These are phyloP conservation scores for Brachypterus glaber DNA, from an alignment of 2,888 invertebrate species.

Conservation along the genomic window DNA sequence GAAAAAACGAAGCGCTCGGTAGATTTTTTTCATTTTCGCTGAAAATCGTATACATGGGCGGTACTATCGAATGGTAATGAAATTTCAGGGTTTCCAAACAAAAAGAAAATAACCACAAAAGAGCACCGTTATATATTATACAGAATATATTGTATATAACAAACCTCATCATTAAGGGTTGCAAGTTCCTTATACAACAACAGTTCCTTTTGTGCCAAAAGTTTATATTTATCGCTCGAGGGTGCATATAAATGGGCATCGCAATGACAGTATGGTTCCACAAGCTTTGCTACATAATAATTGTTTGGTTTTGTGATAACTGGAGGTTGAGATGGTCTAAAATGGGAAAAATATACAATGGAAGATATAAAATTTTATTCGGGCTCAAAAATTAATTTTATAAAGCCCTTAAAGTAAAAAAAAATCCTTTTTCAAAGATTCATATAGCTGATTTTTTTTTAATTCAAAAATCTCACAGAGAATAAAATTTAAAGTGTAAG, in stretches of 20 bases:
- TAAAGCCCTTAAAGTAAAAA: neutral
- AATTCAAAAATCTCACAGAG: too few species aligned
- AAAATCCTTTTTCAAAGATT: constrained; percentile 1
- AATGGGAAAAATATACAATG: neutral
- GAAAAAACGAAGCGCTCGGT: too few species aligned
- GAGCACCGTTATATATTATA: too few species aligned
- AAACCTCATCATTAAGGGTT: constrained; percentile 37
- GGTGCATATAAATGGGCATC: constrained; percentile 53
- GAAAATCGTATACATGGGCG: too few species aligned
- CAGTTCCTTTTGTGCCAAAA: constrained; percentile 51
- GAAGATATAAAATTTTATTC: neutral
- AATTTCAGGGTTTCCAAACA: too few species aligned
- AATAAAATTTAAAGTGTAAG: too few species aligned
- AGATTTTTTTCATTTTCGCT: too few species aligned
- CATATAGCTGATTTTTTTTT: neutral
- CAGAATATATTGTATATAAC: too few species aligned
- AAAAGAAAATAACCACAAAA: too few species aligned
- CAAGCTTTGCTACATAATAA: constrained; percentile 44
- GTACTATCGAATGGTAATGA: too few species aligned
- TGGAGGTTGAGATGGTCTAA: constrained; percentile 53
- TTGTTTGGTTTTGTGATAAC: constrained; percentile 41
- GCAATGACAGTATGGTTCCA: constrained; percentile 56
- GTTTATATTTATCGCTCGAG: constrained; percentile 51
- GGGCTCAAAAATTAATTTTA: constrained; percentile 2
- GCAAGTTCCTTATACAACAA: constrained; percentile 49